phyloP scores from a whole-genome alignment of 2,113 vertebrate genomes.

The Calonectris borealis region DNA sequence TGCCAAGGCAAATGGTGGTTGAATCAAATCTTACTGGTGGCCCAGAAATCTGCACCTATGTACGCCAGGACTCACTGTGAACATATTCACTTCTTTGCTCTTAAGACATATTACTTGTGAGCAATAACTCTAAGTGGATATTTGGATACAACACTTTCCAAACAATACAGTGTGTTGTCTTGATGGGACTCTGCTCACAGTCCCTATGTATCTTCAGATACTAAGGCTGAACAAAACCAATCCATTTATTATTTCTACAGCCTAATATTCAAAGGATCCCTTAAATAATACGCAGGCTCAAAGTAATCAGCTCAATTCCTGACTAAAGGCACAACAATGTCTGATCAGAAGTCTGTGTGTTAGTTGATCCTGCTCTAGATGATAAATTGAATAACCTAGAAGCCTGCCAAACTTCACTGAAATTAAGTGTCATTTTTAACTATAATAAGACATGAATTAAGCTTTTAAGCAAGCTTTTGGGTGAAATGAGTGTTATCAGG shows the following conservation, averaged over 20 bases:
- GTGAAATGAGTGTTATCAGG: not conserved
- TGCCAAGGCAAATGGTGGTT: not conserved
- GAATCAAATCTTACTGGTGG: not conserved
- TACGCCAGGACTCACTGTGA: not conserved
- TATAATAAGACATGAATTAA: not conserved
- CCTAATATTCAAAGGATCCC: not conserved
- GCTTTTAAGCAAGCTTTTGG: not conserved
- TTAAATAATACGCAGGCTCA: not conserved
- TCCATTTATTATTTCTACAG: not conserved
- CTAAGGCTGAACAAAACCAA: not conserved
- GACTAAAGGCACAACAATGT: not conserved
- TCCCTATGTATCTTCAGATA: not conserved
- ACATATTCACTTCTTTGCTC: not conserved
- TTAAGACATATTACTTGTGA: not conserved
- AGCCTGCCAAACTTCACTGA: not conserved
- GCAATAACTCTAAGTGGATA: not conserved
- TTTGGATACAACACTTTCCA: not conserved
- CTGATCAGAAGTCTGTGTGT: not conserved
- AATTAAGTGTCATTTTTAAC: not conserved
- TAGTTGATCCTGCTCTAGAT: not conserved
- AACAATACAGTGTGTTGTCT: not conserved
- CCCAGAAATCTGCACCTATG: not conserved
- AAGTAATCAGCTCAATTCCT: not conserved
- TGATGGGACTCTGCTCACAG: not conserved
- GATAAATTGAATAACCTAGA: not conserved